Percentiles rank a stretch among this genome's conserved stretches.
phyloP scores from a whole-genome alignment of 2,113 vertebrate genomes.

The Aptenodytes patagonicus region DNA sequence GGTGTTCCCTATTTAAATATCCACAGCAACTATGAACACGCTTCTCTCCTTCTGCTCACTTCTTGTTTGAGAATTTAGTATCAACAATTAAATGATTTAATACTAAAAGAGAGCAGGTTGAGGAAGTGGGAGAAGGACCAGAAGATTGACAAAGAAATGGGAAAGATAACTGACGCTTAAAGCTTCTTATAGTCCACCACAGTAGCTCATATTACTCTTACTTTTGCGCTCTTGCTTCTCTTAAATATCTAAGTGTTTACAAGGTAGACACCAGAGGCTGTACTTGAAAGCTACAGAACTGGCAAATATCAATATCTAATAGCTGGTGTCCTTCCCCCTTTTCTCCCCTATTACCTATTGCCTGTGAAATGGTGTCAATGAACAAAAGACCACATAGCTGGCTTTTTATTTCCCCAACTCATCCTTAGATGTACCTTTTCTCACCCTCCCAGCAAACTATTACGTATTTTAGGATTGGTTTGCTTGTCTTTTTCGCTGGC shows the following conservation, averaged over 20 bases:
- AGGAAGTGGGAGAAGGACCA: not conserved
- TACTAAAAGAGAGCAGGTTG: not conserved
- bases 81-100: not conserved
- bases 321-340: not conserved
- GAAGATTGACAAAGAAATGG: not conserved
- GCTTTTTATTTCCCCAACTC: not conserved
- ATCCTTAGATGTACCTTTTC: not conserved
- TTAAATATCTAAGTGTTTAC: not conserved
- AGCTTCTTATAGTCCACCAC: not conserved
- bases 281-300: not conserved
- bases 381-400: not conserved
- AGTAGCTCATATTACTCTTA: not conserved
- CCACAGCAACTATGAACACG: rapidly evolving
- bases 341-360: not conserved
- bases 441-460: not conserved
- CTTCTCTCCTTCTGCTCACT: not conserved
- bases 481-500: not conserved
- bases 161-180: not conserved
- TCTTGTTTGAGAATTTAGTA: not conserved
- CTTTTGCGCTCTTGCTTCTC: not conserved
- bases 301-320: not conserved
- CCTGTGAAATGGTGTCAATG: not conserved
- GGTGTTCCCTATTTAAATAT: not conserved
- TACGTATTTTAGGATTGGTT: not conserved
- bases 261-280: not conserved